These are phyloP conservation scores for Actinemys pallida DNA, from an alignment of 2,113 vertebrate genomes.

Conservation along the genomic window DNA sequence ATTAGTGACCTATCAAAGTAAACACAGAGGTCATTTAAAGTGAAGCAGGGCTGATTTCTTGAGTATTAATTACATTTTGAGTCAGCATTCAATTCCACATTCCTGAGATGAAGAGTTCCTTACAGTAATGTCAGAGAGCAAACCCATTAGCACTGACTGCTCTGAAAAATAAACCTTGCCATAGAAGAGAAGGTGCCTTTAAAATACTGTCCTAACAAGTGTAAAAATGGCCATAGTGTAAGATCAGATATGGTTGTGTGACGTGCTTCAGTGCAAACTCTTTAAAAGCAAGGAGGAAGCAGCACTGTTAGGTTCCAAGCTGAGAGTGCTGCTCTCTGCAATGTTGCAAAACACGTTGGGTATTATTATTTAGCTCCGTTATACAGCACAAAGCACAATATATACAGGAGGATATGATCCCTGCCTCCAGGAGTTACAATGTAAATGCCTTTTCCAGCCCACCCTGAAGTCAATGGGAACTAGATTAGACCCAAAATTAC, in stretches of 20 bases:
- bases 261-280: accelerated
- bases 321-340: background rate
- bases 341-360: background rate
- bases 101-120: background rate
- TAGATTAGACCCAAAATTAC: background rate
- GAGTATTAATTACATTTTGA: background rate
- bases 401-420: accelerated
- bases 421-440: background rate
- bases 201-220: background rate
- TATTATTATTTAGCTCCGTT: accelerated
- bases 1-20: background rate
- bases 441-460: background rate
- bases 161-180: accelerated
- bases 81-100: background rate
- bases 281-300: accelerated
- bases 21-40: accelerated
- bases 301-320: background rate
- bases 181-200: accelerated
- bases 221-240: background rate
- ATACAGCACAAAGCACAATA: accelerated
- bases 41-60: background rate
- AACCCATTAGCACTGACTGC: accelerated
- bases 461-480: background rate
- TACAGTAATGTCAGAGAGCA: background rate
- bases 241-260: accelerated